Conservation (phyloP, 2,888 invertebrate species). For the Apamea sordens region DNA sequence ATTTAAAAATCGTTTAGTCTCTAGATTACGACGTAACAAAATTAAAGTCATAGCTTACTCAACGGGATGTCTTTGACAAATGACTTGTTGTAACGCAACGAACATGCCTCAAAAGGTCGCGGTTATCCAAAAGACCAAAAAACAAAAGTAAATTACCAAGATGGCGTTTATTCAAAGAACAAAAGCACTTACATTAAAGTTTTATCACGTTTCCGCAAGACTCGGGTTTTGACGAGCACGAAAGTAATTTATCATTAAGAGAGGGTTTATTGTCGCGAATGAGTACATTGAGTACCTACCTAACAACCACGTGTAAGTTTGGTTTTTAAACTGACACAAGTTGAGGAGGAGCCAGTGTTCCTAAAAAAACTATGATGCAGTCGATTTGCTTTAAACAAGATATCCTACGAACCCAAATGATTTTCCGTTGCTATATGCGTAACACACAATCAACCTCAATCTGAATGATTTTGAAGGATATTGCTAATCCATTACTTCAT, state of each 20-base stretch:
- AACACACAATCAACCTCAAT: too few species aligned
- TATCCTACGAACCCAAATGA: too few species aligned
- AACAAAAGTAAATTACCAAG: constrained; percentile 36
- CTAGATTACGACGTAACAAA: background rate
- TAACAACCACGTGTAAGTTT: background rate
- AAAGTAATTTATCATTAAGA: constrained; percentile 23
- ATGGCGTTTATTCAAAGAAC: constrained; percentile 37
- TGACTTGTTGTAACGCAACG: background rate
- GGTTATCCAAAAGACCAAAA: constrained; percentile 30
- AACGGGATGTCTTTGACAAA: constrained; percentile 25
- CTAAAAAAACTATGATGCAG: background rate
- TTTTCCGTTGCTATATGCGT: background rate
- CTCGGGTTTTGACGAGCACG: constrained; percentile 2
- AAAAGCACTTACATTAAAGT: constrained; percentile 44
- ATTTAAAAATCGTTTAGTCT: background rate
- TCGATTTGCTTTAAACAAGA: background rate
- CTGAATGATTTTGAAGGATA: too few species aligned
- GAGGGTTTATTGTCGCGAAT: constrained; percentile 7
- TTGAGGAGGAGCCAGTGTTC: background rate
- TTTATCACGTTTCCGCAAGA: constrained; percentile 32
- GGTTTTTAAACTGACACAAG: background rate
- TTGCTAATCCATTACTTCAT: too few species aligned
- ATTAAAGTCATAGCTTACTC: background rate
- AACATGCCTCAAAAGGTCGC: constrained; percentile 16
- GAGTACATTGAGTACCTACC: background rate